A percentile compares a stretch with the other conserved stretches of the same genome.
Conservation (phyloP, 2,113 vertebrate genomes). For the Micronisus gabar region DNA sequence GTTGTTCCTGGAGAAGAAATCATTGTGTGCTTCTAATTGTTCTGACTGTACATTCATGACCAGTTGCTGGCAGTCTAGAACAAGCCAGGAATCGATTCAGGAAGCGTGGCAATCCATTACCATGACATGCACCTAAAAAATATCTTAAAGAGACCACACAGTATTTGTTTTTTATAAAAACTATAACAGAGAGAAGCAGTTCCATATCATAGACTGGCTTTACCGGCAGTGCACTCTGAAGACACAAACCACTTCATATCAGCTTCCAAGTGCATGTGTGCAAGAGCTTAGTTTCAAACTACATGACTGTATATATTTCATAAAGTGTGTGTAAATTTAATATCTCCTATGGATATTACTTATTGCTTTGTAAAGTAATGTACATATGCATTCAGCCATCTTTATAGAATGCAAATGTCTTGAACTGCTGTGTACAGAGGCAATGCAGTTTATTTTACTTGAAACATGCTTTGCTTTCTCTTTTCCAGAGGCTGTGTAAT, state of each 20-base stretch:
- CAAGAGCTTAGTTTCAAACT: not conserved
- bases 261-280: not conserved
- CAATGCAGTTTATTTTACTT: constrained; percentile 49
- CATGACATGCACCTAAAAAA: not conserved
- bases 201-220: not conserved
- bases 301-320: not conserved
- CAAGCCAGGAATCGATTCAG: not conserved
- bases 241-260: not conserved
- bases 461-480: constrained; percentile 27
- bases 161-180: not conserved
- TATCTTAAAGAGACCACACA: not conserved
- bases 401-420: not conserved
- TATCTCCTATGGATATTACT: constrained; percentile 43
- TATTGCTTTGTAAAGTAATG: constrained; percentile 50
- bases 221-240: not conserved
- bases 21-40: not conserved
- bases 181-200: not conserved
- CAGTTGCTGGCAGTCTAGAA: not conserved
- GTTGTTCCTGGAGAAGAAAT: not conserved
- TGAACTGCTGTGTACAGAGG: constrained; percentile 38
- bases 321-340: not conserved
- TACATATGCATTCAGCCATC: not conserved
- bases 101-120: not conserved
- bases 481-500: constrained; percentile 45
- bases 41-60: not conserved